phyloP scores from a whole-genome alignment of 2,888 invertebrate genomes.

The Eledone cirrhosa region DNA sequence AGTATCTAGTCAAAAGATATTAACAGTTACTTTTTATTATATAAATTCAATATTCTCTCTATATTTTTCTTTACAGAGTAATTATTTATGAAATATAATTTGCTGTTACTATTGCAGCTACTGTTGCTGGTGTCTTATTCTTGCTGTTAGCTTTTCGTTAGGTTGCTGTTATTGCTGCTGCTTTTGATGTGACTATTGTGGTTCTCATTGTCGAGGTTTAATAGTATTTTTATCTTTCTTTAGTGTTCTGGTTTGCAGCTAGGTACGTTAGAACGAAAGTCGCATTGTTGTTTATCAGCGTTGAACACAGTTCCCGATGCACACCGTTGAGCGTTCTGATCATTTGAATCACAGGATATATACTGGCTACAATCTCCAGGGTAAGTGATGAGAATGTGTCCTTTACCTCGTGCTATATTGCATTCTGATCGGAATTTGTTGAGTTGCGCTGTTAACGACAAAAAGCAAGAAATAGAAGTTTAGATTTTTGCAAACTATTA shows the following conservation, averaged over 20 bases:
- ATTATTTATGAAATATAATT: too few relatives aligned
- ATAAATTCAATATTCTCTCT: too few relatives aligned
- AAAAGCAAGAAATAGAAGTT: background rate
- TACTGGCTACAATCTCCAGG: constrained; percentile 20
- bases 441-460: background rate
- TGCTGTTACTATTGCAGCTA: too few relatives aligned
- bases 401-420: background rate
- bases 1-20: too few relatives aligned
- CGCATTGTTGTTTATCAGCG: constrained; percentile 21
- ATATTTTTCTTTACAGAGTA: too few relatives aligned
- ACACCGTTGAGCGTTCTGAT: constrained; percentile 10
- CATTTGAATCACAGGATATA: constrained; percentile 21
- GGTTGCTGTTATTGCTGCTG: too few relatives aligned
- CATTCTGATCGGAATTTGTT: constrained; percentile 22
- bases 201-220: too few relatives aligned
- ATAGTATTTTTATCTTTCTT: background rate
- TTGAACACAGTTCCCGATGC: constrained; percentile 26
- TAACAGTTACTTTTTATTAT: too few relatives aligned
- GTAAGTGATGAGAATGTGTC: background rate
- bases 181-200: too few relatives aligned
- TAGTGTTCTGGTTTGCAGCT: background rate
- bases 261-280: constrained; percentile 21
- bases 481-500: too few relatives aligned
- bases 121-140: too few relatives aligned
- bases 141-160: too few relatives aligned